A percentile compares a stretch with the other conserved stretches of the same genome.
phyloP scores from a whole-genome alignment of 2,888 invertebrate genomes.

The Belgica antarctica region DNA sequence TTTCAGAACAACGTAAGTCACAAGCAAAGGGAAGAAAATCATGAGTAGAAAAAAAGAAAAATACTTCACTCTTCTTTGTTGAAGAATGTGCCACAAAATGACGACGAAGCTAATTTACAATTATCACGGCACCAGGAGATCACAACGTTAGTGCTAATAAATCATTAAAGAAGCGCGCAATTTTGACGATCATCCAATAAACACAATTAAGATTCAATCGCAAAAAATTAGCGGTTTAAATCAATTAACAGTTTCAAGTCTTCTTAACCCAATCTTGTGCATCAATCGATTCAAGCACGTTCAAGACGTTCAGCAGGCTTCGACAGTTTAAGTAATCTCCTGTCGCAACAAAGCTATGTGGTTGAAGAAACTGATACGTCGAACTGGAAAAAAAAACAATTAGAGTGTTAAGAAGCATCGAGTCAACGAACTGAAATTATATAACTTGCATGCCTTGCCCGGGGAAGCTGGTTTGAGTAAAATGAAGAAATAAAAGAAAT shows the following conservation, averaged over 20 bases:
- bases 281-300: no score
- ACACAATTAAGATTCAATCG: not conserved
- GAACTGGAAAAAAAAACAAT: not conserved
- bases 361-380: not conserved
- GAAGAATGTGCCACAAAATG: not conserved
- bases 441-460: not conserved
- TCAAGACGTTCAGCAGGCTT: no score
- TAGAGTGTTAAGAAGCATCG: not conserved
- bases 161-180: not conserved
- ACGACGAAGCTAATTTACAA: conserved; percentile 15
- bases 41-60: not conserved
- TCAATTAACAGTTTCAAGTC: not conserved
- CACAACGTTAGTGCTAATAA: not conserved
- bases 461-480: not conserved
- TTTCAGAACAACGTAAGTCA: not conserved
- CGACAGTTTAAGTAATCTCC: not conserved
- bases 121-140: not conserved
- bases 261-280: no score
- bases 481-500: not conserved
- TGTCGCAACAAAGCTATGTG: not conserved
- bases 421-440: conserved; percentile 2
- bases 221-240: not conserved
- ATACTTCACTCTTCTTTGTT: no score
- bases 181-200: not conserved
- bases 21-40: not conserved